Evolutionary conservation across 2,113 vertebrate species (phyloP).

Genomic region (Pontoporia blainvillei): DNA sequence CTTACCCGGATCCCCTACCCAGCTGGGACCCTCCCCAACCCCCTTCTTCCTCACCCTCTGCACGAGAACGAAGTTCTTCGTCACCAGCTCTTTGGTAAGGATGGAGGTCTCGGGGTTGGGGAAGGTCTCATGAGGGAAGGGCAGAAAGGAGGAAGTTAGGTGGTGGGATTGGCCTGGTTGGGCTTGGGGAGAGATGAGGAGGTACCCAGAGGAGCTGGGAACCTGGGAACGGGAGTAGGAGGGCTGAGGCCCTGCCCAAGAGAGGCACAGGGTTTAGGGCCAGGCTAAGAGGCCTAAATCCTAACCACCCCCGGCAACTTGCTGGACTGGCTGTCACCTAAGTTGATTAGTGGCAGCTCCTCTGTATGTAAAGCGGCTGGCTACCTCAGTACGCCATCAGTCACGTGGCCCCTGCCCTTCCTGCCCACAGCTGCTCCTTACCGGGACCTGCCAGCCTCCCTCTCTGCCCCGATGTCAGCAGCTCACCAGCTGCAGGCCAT

Average conservation of each 20-base stretch:
- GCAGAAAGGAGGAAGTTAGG: background rate
- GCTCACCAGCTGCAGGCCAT: constrained; percentile 99
- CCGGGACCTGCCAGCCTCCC: constrained; percentile 95
- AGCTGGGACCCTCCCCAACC: constrained; percentile 92
- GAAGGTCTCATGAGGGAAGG: background rate
- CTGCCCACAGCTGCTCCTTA: constrained; percentile 89
- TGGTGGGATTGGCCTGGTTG: background rate
- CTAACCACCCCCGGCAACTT: background rate
- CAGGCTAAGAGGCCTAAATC: background rate
- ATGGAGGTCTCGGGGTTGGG: background rate
- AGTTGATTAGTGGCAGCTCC: background rate
- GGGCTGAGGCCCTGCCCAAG: background rate
- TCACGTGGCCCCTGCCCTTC: background rate
- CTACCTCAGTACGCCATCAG: background rate
- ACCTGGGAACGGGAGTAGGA: rapidly evolving
- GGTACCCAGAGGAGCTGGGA: rapidly evolving
- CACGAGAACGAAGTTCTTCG: constrained; percentile 99
- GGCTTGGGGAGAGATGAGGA: background rate
- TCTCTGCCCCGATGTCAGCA: constrained; percentile 94
- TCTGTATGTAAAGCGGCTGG: background rate
- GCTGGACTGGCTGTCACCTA: background rate
- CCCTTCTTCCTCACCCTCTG: constrained; percentile 96
- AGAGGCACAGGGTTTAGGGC: background rate
- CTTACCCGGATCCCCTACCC: constrained; percentile 97
- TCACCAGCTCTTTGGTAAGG: constrained; percentile 98